Evolutionary conservation across 2,888 invertebrate genomes (phyloP).

Genomic region (Cremastinae sp.): DNA sequence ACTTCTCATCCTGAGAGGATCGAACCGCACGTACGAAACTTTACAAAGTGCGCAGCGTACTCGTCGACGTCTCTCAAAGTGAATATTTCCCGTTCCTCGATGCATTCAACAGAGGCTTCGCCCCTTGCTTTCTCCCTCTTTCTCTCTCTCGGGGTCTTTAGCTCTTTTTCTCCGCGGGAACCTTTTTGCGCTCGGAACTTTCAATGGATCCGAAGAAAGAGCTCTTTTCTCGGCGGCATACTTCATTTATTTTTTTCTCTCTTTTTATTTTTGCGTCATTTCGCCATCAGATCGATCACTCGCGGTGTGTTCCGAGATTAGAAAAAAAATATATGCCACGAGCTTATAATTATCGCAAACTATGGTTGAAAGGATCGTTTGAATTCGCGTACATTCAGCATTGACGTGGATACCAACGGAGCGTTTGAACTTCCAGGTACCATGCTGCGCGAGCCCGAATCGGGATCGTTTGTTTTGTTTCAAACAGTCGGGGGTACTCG

Average conservation of each 20-base stretch:
- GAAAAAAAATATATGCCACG: slow-evolving; percentile 32
- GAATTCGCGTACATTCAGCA: neutral
- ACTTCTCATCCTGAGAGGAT: slow-evolving; percentile 52
- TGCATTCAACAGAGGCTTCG: slow-evolving; percentile 14
- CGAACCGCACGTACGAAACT: slow-evolving; percentile 17
- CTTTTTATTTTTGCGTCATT: slow-evolving; percentile 57
- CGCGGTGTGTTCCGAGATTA: slow-evolving; percentile 23
- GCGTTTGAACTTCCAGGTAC: slow-evolving; percentile 64
- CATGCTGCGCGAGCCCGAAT: slow-evolving; percentile 72
- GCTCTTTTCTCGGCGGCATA: too few species aligned
- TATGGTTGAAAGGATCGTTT: neutral
- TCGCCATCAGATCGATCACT: slow-evolving; percentile 76
- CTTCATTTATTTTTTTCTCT: too few species aligned
- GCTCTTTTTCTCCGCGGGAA: slow-evolving; percentile 25
- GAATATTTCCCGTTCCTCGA: slow-evolving; percentile 54
- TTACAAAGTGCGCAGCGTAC: slow-evolving; percentile 50
- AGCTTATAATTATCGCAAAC: slow-evolving; percentile 38
- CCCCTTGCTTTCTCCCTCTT: slow-evolving; percentile 17
- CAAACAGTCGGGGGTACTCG: slow-evolving; percentile 72
- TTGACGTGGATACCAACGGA: slow-evolving; percentile 1
- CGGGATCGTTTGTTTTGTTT: slow-evolving; percentile 63
- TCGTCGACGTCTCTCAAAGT: slow-evolving; percentile 62
- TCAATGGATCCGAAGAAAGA: slow-evolving; percentile 55
- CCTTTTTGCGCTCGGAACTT: slow-evolving; percentile 42
- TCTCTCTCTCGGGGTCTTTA: slow-evolving; percentile 13